phyloP scores from a whole-genome alignment of 35 echinoderm and acorn worm species.

The Lytechinus pictus region DNA sequence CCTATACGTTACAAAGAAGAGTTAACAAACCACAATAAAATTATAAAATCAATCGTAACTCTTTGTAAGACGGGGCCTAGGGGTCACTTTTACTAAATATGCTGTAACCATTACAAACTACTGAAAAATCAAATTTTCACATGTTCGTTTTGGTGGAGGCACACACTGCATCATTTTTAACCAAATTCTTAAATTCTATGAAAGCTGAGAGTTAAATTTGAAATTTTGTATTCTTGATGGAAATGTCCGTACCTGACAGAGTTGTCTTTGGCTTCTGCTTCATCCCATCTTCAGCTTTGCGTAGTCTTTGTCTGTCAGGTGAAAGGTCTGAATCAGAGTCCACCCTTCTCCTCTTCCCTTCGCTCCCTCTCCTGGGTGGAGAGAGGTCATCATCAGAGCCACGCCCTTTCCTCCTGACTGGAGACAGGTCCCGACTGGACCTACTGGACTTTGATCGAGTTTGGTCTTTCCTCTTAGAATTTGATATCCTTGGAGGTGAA shows the following conservation, averaged over 20 bases:
- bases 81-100: too few species aligned
- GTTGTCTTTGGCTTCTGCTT: constrained; percentile 62
- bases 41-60: too few species aligned
- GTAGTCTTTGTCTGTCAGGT: background rate
- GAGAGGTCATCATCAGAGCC: constrained; percentile 70
- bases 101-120: too few species aligned
- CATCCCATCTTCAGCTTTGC: background rate
- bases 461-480: constrained; percentile 64
- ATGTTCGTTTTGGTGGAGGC: too few species aligned
- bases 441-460: constrained; percentile 48
- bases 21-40: too few species aligned
- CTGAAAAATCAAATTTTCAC: too few species aligned
- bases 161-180: too few species aligned
- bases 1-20: constrained; percentile 17
- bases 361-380: constrained; percentile 60
- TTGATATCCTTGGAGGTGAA: constrained; percentile 66
- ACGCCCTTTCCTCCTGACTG: constrained; percentile 44
- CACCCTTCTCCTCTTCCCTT: background rate
- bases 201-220: too few species aligned
- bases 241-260: constrained; percentile 55
- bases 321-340: constrained; percentile 50
- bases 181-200: too few species aligned
- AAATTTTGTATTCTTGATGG: background rate
- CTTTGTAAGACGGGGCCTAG: too few species aligned
- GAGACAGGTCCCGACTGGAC: constrained; percentile 58